Conservation (phyloP, 2,888 invertebrate genomes). For the Lepas anatifera region DNA sequence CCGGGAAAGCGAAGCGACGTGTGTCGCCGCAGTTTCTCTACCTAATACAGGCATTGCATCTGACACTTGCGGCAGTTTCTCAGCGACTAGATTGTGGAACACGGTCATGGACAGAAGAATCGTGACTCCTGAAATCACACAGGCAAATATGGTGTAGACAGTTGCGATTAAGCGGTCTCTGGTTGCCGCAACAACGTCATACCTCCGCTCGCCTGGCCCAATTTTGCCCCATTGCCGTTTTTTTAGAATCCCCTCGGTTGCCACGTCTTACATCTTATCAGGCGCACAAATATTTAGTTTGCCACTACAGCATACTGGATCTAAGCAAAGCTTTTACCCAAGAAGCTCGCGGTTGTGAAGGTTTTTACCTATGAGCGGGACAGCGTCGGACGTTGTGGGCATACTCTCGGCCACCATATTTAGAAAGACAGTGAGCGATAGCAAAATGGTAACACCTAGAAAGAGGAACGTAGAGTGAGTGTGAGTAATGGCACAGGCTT, state of each 20-base stretch:
- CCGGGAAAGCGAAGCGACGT: too few relatives aligned
- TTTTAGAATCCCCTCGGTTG: background rate
- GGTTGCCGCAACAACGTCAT: too few relatives aligned
- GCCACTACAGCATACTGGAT: too few relatives aligned
- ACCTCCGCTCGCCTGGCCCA: background rate
- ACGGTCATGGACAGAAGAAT: constrained; percentile 45
- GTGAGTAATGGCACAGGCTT: background rate
- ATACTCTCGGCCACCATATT: constrained; percentile 99
- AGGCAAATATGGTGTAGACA: constrained; percentile 3
- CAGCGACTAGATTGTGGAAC: constrained; percentile 44
- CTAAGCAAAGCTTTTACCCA: too few relatives aligned
- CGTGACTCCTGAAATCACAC: constrained; percentile 40
- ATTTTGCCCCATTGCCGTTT: background rate
- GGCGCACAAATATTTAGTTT: too few relatives aligned
- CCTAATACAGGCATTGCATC: constrained; percentile 42
- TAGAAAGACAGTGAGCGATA: constrained; percentile 99
- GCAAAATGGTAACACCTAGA: constrained; percentile 97
- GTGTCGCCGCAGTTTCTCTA: constrained; percentile 26
- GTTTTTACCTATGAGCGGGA: constrained; percentile 86
- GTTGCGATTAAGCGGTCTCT: too few relatives aligned
- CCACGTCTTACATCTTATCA: too few relatives aligned
- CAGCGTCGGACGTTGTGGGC: constrained; percentile 99
- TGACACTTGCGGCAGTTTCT: constrained; percentile 44
- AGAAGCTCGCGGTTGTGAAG: too few relatives aligned
- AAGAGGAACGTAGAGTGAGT: constrained; percentile 2